phyloP scores from a whole-genome alignment of 1,140 invertebrate genomes.

The Diploscapter pachys region DNA sequence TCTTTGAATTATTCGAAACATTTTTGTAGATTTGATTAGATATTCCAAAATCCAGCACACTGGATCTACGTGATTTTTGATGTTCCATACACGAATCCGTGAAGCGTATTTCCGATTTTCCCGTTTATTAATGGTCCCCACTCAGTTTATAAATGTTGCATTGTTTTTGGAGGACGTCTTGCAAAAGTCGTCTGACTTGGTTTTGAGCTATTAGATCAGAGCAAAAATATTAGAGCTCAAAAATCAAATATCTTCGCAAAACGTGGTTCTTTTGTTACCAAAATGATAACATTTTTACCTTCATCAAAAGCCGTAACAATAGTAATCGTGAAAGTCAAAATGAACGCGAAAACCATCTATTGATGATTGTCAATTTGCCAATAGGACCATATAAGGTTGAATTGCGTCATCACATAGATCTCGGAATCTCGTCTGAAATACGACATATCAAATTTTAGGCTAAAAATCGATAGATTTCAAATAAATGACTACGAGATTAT shows the following conservation, averaged over 20 bases:
- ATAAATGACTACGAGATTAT: too few species aligned
- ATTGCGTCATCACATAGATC: too few species aligned
- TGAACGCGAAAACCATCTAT: conserved; percentile 33
- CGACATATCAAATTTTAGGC: too few species aligned
- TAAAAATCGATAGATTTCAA: too few species aligned
- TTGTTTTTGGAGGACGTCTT: not conserved
- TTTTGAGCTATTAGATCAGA: not conserved
- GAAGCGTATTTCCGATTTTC: not conserved
- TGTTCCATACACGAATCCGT: not conserved
- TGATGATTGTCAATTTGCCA: too few species aligned
- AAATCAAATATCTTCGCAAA: not conserved
- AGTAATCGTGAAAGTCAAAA: conserved; percentile 34
- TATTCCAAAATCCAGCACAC: not conserved
- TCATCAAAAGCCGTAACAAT: conserved; percentile 31
- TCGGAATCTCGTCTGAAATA: too few species aligned
- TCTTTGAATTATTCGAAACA: not conserved
- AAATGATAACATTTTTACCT: conserved; percentile 7
- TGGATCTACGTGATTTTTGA: not conserved
- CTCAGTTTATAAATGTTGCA: not conserved
- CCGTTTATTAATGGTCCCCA: not conserved
- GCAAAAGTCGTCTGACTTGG: not conserved
- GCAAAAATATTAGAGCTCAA: not conserved
- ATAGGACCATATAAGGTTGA: too few species aligned
- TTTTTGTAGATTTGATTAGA: not conserved
- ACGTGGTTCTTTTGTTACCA: not conserved